phyloP scores from a whole-genome alignment of 1,140 invertebrate species.

The Lasioglossum baleicum region DNA sequence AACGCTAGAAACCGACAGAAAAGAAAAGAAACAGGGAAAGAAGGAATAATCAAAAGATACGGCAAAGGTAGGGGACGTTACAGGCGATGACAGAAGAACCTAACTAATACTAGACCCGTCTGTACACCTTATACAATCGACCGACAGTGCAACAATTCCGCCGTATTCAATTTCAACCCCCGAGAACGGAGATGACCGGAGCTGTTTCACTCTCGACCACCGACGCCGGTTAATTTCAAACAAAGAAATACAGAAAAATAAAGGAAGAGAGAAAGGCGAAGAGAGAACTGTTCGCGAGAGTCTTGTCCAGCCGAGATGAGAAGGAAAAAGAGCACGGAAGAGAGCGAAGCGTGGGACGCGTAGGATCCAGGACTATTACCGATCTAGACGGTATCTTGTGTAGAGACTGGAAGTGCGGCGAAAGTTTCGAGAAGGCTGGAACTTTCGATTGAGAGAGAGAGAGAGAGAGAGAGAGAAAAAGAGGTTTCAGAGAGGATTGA shows the following conservation, averaged over 20 bases:
- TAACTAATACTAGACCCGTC: too few species aligned
- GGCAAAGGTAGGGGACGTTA: too few species aligned
- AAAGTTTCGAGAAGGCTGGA: neutral
- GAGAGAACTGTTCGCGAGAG: neutral
- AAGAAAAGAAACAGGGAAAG: neutral
- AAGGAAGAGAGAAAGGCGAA: neutral
- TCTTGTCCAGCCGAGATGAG: constrained; percentile 29
- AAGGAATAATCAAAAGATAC: too few species aligned
- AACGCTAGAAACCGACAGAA: neutral
- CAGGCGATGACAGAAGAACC: too few species aligned
- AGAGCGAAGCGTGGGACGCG: constrained; percentile 3
- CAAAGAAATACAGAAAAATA: neutral
- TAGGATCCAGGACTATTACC: constrained; percentile 5
- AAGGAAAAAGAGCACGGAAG: constrained; percentile 32
- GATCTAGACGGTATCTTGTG: neutral
- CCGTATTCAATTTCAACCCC: too few species aligned
- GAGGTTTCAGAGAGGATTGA: too few species aligned
- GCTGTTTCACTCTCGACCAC: neutral
- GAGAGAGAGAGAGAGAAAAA: neutral
- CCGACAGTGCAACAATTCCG: too few species aligned
- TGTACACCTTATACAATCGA: too few species aligned
- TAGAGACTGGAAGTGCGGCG: neutral
- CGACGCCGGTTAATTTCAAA: neutral
- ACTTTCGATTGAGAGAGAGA: constrained; percentile 13
- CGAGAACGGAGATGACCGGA: constrained; percentile 5